Base-by-base conservation (phyloP, 35 echinoderm and acorn worm genomes). In the Acanthaster planci region DNA sequence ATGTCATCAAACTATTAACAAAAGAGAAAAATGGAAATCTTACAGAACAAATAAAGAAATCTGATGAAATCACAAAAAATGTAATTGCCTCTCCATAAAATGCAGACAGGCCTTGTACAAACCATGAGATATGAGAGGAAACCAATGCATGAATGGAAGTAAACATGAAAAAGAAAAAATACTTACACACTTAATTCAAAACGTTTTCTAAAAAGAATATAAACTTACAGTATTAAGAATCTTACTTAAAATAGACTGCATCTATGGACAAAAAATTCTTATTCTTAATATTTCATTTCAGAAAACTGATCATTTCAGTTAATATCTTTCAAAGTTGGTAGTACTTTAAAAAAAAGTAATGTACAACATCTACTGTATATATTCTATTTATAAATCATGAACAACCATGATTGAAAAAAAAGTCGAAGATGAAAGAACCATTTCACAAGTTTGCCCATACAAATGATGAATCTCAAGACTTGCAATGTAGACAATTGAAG, bases 301-400 rank as follows among this genome's bases (percentile, higher is more conserved):
- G 64, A 72, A 72, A 72, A 72, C 64, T 72, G 64, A 72, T 72
- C 64, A 72, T 72, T 72, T 72, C 64, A 72, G 64, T 72, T 72
- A 72, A 31, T 72, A 72, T 72, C 34, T 72, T 72, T 72, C 26
- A 72, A 26, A 72, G 64, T 72, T 72, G 64, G 64, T 72, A 72
- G 64, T 72, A 72, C 64, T 72, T 59, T 34, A 72, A 72, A 31
- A 72, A 72, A 31, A 72, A 72, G 64, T 72, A 72, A 72, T 72
- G 64, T 72, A 72, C 64, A 72, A 68, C 59, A 68, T 72, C 64
- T 72, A 72, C 64, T 72, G 64, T 72, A 72, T 72, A 72, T 26
- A 72, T 31, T 68, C 60, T 35, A 34, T 72, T 31, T 72, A 72
- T 26, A 72, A 72, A 35, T 72, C 29, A 72, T 72, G 64, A 72